These are phyloP conservation scores for Carassius gibelio DNA, from an alignment of 2,113 vertebrate genomes.

Conservation along the genomic window DNA sequence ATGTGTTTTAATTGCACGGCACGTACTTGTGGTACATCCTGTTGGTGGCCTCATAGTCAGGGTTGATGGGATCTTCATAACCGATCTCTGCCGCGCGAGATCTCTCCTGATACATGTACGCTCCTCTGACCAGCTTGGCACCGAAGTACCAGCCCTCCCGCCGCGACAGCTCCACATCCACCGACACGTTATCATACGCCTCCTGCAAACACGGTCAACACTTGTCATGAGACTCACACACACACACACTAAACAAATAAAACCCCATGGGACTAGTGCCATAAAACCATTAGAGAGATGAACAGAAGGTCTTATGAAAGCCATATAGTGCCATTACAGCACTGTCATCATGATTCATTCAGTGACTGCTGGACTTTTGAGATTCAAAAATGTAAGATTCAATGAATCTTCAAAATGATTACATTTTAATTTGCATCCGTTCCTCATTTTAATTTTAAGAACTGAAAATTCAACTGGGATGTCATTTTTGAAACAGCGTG, in stretches of 20 bases:
- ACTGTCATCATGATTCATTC: not conserved
- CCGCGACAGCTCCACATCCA: slow-evolving; percentile 83
- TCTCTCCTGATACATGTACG: slow-evolving; percentile 93
- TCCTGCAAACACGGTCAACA: slow-evolving; percentile 73
- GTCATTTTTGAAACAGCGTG: no score
- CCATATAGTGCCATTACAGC: not conserved
- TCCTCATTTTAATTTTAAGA: no score
- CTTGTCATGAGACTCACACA: not conserved
- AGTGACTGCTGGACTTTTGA: not conserved
- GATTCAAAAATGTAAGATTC: no score
- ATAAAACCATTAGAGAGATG: not conserved
- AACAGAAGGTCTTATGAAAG: not conserved
- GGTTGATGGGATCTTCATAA: slow-evolving; percentile 89
- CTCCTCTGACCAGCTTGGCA: slow-evolving; percentile 89
- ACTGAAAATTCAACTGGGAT: no score
- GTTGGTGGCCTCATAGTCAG: slow-evolving; percentile 84
- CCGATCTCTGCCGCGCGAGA: slow-evolving; percentile 78
- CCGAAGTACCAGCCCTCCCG: slow-evolving; percentile 88
- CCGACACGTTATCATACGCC: slow-evolving; percentile 80
- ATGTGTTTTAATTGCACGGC: not conserved
- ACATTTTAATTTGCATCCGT: no score
- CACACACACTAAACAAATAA: not conserved
- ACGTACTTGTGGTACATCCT: slow-evolving; percentile 82
- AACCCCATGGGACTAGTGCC: not conserved
- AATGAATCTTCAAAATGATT: no score